A percentile compares a stretch with the other conserved stretches of the same genome.
phyloP scores from a whole-genome alignment of 2,888 invertebrate genomes.

The Crioceris asparagi region DNA sequence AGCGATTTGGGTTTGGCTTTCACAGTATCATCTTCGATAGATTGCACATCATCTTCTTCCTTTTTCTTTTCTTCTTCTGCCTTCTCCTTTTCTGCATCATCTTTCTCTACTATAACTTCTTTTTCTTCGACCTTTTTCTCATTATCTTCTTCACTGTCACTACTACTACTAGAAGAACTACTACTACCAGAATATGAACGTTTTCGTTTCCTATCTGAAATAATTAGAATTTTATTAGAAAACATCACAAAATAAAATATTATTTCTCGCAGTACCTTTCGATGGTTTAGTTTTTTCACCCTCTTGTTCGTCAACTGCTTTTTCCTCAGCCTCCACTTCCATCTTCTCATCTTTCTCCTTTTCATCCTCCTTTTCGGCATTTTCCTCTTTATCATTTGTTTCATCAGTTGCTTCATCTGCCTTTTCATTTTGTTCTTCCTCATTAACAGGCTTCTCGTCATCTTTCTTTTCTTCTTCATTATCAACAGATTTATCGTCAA shows the following conservation, averaged over 20 bases:
- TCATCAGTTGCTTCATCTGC: slow-evolving; percentile 32
- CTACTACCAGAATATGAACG: slow-evolving; percentile 44
- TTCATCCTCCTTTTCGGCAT: slow-evolving; percentile 8
- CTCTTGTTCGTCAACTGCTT: slow-evolving; percentile 12
- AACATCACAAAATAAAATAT: background rate
- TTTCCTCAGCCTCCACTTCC: slow-evolving; percentile 32
- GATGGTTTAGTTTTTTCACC: background rate
- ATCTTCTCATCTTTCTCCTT: slow-evolving; percentile 4
- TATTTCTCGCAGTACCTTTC: background rate
- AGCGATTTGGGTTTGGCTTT: slow-evolving; percentile 56
- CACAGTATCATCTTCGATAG: slow-evolving; percentile 40
- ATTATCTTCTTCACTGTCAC: slow-evolving; percentile 32
- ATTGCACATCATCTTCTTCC: slow-evolving; percentile 23
- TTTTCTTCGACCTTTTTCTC: slow-evolving; percentile 37
- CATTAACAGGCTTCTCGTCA: slow-evolving; percentile 15
- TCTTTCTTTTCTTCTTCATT: slow-evolving; percentile 25
- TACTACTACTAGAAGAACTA: slow-evolving; percentile 40
- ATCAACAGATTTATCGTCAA: slow-evolving; percentile 29
- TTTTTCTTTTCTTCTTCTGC: slow-evolving; percentile 29
- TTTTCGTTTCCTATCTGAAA: slow-evolving; percentile 35
- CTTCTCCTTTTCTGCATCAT: slow-evolving; percentile 29
- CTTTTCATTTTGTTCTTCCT: slow-evolving; percentile 9
- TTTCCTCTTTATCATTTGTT: slow-evolving; percentile 32
- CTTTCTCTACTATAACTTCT: slow-evolving; percentile 27
- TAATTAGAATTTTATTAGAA: background rate